Conservation (phyloP, 2,113 vertebrate genomes). For the Poeciliopsis occidentalis region DNA sequence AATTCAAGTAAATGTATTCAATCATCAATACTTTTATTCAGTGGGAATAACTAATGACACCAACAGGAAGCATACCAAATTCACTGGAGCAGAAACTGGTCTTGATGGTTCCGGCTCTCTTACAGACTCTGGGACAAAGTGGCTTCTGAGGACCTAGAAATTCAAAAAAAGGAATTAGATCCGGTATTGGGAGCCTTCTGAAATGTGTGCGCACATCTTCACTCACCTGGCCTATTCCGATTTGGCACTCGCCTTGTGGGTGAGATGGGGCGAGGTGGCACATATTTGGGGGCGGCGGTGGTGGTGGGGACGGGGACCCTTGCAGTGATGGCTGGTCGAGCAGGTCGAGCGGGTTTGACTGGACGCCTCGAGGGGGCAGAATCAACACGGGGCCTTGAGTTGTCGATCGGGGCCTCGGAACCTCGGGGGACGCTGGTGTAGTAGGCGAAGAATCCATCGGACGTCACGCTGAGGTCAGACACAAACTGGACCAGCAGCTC, state of each 20-base stretch:
- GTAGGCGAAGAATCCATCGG: no score
- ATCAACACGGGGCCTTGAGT: constrained; percentile 22
- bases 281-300: constrained; percentile 10
- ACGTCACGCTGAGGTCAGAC: no score
- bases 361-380: constrained; percentile 16
- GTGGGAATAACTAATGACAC: neutral
- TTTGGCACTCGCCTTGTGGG: constrained; percentile 21
- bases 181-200: neutral
- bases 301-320: constrained; percentile 40
- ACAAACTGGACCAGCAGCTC: no score
- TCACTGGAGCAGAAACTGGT: constrained; percentile 85
- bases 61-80: constrained; percentile 79
- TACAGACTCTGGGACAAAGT: constrained; percentile 79
- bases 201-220: neutral
- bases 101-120: constrained; percentile 82
- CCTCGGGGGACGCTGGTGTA: no score
- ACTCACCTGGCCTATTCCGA: constrained; percentile 61
- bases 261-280: constrained; percentile 37
- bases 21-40: neutral
- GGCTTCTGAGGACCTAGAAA: constrained; percentile 65
- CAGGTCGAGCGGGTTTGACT: constrained; percentile 29
- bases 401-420: neutral
- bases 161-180: neutral
- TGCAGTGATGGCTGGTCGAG: neutral
- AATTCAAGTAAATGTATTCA: no score